These are phyloP conservation scores for Chelon auratus DNA, from an alignment of 2,797 vertebrate species.

Conservation along the genomic window DNA sequence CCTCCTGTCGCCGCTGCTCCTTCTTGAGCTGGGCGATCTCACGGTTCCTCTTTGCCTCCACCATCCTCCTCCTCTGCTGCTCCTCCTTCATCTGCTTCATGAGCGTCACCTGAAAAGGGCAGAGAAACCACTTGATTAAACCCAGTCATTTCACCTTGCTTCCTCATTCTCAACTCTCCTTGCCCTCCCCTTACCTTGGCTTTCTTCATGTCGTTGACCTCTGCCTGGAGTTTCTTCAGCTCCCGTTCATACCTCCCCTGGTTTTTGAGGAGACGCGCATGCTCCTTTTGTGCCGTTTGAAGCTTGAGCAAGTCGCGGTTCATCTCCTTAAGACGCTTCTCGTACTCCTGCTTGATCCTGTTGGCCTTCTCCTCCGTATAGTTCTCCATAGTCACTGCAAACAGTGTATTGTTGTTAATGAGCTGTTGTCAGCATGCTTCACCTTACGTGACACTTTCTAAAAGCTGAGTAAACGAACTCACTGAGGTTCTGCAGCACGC, in stretches of 20 bases:
- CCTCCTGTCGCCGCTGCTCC: slow-evolving; percentile 96
- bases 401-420: neutral
- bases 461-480: slow-evolving; percentile 43
- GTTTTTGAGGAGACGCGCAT: slow-evolving; percentile 95
- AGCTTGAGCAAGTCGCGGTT: slow-evolving; percentile 96
- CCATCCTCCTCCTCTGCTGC: slow-evolving; percentile 93
- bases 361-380: slow-evolving; percentile 97
- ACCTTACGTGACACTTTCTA: neutral
- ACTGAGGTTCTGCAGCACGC: slow-evolving; percentile 98
- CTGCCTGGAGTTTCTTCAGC: slow-evolving; percentile 93
- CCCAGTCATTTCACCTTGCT: neutral
- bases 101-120: slow-evolving; percentile 84
- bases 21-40: slow-evolving; percentile 98
- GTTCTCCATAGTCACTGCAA: slow-evolving; percentile 97
- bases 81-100: slow-evolving; percentile 99
- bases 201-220: slow-evolving; percentile 98
- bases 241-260: slow-evolving; percentile 95
- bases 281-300: slow-evolving; percentile 95
- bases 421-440: neutral
- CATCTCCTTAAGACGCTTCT: slow-evolving; percentile 97
- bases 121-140: neutral
- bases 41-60: slow-evolving; percentile 93
- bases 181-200: slow-evolving; percentile 88
- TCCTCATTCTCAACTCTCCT: neutral
- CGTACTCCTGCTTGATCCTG: slow-evolving; percentile 94